Conservation (phyloP, 1,140 invertebrate species). For the Papilio helenus region DNA sequence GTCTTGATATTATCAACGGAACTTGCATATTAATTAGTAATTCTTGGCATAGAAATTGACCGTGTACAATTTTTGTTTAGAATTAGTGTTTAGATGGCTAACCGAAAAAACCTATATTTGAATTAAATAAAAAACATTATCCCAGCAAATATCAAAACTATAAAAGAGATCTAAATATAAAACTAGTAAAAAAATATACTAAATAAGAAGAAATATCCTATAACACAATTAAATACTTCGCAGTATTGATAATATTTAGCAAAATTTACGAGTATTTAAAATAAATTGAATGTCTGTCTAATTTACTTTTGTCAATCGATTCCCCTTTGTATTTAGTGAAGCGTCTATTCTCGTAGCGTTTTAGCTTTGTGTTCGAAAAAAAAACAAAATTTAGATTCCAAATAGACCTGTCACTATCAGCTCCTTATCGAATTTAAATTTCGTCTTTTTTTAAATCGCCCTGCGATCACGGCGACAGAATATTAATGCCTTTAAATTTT, state of each 20-base stretch:
- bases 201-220: too few species aligned
- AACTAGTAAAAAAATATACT: too few species aligned
- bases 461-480: neutral
- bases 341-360: neutral
- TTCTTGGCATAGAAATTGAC: too few species aligned
- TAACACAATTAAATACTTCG: neutral
- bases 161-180: too few species aligned
- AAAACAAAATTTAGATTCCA: slow-evolving; percentile 6
- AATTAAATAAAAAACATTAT: too few species aligned
- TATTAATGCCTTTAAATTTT: neutral
- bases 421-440: neutral
- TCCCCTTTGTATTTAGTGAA: neutral
- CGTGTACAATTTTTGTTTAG: too few species aligned
- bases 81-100: too few species aligned
- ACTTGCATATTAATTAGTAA: too few species aligned
- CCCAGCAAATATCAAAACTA: too few species aligned
- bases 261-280: neutral
- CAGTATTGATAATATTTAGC: neutral
- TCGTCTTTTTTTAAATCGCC: neutral
- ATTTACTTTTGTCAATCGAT: neutral
- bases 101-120: too few species aligned
- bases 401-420: slow-evolving; percentile 26
- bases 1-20: too few species aligned
- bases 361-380: neutral
- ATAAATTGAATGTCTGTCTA: neutral